Conservation (phyloP, 1,140 invertebrate species). For the Sarcophaga peregrina region DNA sequence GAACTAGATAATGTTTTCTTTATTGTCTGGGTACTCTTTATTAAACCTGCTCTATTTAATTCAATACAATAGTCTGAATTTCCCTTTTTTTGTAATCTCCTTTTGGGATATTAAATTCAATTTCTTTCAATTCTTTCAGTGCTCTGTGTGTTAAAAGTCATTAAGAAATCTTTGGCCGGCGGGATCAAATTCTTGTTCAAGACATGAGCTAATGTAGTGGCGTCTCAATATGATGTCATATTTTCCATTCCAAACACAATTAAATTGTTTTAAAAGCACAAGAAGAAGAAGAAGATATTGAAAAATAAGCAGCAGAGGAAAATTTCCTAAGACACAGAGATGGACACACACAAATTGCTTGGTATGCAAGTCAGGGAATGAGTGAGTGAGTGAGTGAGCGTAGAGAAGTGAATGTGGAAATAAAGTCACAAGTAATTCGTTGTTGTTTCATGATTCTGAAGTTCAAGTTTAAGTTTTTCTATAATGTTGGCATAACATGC, state of each 20-base stretch:
- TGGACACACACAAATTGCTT: too few species aligned
- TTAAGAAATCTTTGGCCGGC: background rate
- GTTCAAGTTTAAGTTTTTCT: constrained; percentile 15
- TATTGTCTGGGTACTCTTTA: too few species aligned
- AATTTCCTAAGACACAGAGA: too few species aligned
- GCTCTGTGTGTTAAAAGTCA: too few species aligned
- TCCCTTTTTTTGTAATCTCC: too few species aligned
- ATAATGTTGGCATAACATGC: background rate
- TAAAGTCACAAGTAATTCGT: background rate
- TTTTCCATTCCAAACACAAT: background rate
- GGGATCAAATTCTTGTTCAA: background rate
- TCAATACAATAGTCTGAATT: too few species aligned
- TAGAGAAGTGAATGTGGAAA: constrained; percentile 6
- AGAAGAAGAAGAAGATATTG: background rate
- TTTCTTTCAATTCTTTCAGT: too few species aligned
- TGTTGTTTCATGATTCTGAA: constrained; percentile 10
- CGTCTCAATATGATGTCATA: constrained; percentile 7
- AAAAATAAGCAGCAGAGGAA: background rate
- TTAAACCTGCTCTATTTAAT: too few species aligned
- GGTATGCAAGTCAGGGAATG: too few species aligned
- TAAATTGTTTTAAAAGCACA: background rate
- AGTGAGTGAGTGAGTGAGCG: too few species aligned
- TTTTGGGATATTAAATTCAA: too few species aligned
- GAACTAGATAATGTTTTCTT: too few species aligned
- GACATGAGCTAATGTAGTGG: background rate